Conservation (phyloP, 2,797 vertebrate genomes). For the Coregonus ussuriensis region DNA sequence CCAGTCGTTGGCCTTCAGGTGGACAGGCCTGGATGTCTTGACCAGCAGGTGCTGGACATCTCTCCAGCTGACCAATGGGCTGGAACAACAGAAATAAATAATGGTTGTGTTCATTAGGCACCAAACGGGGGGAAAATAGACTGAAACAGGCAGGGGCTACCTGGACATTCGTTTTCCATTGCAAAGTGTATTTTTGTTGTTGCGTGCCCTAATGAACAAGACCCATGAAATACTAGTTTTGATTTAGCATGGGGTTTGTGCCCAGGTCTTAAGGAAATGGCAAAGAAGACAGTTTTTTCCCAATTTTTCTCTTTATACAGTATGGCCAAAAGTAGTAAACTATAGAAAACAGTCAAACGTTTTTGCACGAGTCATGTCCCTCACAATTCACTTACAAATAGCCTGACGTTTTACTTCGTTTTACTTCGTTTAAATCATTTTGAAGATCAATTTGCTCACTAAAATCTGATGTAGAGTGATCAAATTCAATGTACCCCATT, state of each 20-base stretch:
- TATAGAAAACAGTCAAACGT: not conserved
- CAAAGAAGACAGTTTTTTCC: not conserved
- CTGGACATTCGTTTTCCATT: too few relatives aligned
- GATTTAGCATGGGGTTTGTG: too few relatives aligned
- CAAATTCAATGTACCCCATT: too few relatives aligned
- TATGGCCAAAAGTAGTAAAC: not conserved
- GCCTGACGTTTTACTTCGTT: not conserved
- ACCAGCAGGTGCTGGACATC: slow-evolving; percentile 89
- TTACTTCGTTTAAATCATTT: not conserved
- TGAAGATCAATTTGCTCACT: not conserved
- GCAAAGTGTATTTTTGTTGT: too few relatives aligned
- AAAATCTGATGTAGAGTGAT: not conserved
- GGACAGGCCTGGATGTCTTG: slow-evolving; percentile 77
- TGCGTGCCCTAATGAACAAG: not conserved
- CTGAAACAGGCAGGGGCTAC: not conserved
- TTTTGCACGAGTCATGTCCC: not conserved
- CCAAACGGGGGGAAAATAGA: not conserved
- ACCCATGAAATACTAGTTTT: not conserved
- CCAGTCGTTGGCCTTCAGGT: slow-evolving; percentile 88
- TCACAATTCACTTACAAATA: not conserved
- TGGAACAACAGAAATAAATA: slow-evolving; percentile 43
- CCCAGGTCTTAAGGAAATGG: too few relatives aligned
- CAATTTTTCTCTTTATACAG: not conserved
- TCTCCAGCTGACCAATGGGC: slow-evolving; percentile 85
- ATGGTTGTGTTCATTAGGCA: not conserved